Conservation (phyloP, 2,113 vertebrate genomes). For the Leptosomus discolor region DNA sequence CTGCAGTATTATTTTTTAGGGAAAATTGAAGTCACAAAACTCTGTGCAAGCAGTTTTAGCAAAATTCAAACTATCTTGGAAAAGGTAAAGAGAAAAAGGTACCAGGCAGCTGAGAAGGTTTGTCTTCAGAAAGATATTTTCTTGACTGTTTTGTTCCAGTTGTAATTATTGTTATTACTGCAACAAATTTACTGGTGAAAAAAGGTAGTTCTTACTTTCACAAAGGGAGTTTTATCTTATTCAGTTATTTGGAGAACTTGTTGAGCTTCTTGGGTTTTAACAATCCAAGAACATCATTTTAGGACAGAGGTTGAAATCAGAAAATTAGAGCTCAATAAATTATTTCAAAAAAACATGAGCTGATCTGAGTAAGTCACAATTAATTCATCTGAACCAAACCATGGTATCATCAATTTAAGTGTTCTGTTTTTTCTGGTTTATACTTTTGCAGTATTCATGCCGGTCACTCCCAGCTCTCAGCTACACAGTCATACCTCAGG, state of each 20-base stretch:
- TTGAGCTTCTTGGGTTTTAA: neutral
- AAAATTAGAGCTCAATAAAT: neutral
- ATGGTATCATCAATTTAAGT: neutral
- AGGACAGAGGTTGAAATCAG: neutral
- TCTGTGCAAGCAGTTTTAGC: neutral
- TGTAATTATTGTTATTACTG: neutral
- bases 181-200: neutral
- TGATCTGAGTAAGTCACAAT: neutral
- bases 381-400: neutral
- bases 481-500: accelerated
- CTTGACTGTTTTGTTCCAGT: neutral
- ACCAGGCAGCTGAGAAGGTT: neutral
- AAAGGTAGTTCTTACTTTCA: neutral
- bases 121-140: neutral
- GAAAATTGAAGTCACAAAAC: neutral
- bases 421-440: neutral
- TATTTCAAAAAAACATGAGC: neutral
- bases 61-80: neutral
- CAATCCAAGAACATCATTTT: neutral
- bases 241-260: neutral
- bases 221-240: neutral
- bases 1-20: neutral
- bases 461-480: neutral
- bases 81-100: neutral
- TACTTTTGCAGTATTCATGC: neutral